Conservation (phyloP, 2,888 invertebrate genomes). For the Caenorhabditis becei region DNA sequence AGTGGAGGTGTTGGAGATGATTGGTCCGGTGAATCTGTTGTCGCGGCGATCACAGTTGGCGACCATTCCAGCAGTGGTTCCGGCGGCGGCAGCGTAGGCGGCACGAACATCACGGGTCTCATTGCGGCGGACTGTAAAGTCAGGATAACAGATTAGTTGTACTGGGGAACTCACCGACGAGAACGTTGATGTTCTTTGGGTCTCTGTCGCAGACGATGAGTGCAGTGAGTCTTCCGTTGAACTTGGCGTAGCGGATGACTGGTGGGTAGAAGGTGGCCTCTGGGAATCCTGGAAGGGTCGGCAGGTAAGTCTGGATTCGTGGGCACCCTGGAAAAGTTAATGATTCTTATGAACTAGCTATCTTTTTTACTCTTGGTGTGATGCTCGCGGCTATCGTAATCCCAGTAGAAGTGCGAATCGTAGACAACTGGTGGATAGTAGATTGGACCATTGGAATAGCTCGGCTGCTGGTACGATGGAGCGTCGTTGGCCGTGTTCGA, state of each 20-base stretch:
- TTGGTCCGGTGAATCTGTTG: constrained; percentile 35
- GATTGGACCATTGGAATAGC: constrained; percentile 10
- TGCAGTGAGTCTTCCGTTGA: constrained; percentile 20
- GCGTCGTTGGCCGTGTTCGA: constrained; percentile 6
- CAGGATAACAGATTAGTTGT: neutral
- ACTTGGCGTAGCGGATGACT: constrained; percentile 43
- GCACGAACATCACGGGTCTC: constrained; percentile 29
- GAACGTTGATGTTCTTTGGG: constrained; percentile 24
- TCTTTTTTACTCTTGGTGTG: constrained; percentile 15
- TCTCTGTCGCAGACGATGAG: constrained; percentile 40
- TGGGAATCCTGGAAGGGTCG: constrained; percentile 24
- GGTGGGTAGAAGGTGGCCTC: constrained; percentile 51
- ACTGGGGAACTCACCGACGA: constrained; percentile 20
- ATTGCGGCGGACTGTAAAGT: constrained; percentile 36
- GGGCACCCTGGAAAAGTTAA: constrained; percentile 39
- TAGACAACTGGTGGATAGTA: constrained; percentile 33
- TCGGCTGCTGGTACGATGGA: neutral
- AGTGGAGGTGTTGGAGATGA: neutral
- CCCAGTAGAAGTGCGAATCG: constrained; percentile 28
- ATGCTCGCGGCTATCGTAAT: constrained; percentile 29
- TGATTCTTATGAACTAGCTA: neutral
- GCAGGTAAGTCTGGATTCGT: constrained; percentile 22
- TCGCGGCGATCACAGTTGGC: constrained; percentile 39
- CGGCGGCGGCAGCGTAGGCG: constrained; percentile 20
- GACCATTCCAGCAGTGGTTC: constrained; percentile 40